These are phyloP conservation scores for Syngnathus floridae DNA, from an alignment of 2,113 vertebrate species.

Conservation along the genomic window DNA sequence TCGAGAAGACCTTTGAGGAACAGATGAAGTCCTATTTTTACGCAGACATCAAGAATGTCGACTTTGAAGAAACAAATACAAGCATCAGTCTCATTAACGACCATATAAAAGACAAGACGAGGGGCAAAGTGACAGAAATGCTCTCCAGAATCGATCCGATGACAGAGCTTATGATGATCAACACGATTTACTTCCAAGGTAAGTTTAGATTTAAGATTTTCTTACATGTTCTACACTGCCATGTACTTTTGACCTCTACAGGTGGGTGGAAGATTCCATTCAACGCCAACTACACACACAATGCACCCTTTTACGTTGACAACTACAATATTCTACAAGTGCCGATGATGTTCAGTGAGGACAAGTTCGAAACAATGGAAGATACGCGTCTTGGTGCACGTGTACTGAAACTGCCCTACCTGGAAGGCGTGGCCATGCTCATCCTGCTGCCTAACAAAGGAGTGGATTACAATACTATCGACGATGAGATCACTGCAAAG, in stretches of 20 bases:
- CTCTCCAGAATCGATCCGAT: slow-evolving; percentile 67
- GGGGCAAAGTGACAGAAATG: slow-evolving; percentile 69
- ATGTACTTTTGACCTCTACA: slow-evolving; percentile 43
- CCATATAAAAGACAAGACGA: slow-evolving; percentile 71
- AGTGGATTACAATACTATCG: slow-evolving; percentile 76
- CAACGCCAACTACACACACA: slow-evolving; percentile 64
- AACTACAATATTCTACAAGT: slow-evolving; percentile 79
- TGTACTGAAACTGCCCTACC: slow-evolving; percentile 82
- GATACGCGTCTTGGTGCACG: slow-evolving; percentile 72
- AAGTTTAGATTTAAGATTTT: slow-evolving; percentile 28
- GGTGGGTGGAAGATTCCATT: slow-evolving; percentile 82
- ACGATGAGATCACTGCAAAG: slow-evolving; percentile 77
- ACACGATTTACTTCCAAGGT: slow-evolving; percentile 85
- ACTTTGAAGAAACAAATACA: slow-evolving; percentile 68
- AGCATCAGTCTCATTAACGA: slow-evolving; percentile 73
- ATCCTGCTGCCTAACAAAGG: slow-evolving; percentile 75
- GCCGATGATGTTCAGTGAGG: slow-evolving; percentile 80
- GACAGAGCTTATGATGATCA: slow-evolving; percentile 75
- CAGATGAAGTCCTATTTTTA: slow-evolving; percentile 75
- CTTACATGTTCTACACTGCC: neutral
- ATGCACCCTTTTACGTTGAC: slow-evolving; percentile 76
- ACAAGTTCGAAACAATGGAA: slow-evolving; percentile 66
- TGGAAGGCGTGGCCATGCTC: slow-evolving; percentile 79
- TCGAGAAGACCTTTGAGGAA: slow-evolving; percentile 70
- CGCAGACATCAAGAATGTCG: slow-evolving; percentile 68